Conservation (phyloP, 2,888 invertebrate genomes). For the Tanaodytes sp. region DNA sequence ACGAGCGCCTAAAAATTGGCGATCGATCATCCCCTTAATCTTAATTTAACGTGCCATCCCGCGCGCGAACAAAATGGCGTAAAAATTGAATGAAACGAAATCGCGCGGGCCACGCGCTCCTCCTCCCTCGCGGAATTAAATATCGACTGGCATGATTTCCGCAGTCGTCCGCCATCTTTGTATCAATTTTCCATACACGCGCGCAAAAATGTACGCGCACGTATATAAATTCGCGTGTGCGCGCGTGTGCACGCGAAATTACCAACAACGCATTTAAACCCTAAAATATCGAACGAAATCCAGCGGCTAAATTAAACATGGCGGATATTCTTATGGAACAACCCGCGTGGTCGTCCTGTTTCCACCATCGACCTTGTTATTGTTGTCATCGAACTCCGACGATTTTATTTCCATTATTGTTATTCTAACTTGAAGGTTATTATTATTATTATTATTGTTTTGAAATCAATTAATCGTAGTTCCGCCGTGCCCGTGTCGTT, state of each 20-base stretch:
- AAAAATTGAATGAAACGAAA: slow-evolving; percentile 21
- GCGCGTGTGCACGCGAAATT: slow-evolving; percentile 34
- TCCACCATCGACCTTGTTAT: neutral
- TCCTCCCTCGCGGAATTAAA: slow-evolving; percentile 31
- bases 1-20: no score
- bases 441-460: slow-evolving; percentile 1
- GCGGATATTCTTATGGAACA: slow-evolving; percentile 36
- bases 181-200: slow-evolving; percentile 48
- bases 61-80: slow-evolving; percentile 5
- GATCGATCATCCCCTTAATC: neutral
- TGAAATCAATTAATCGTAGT: no score
- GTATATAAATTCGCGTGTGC: slow-evolving; percentile 32
- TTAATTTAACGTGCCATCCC: neutral
- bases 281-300: slow-evolving; percentile 49
- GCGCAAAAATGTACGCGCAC: slow-evolving; percentile 43
- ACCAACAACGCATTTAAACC: slow-evolving; percentile 47
- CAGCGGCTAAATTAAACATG: slow-evolving; percentile 45
- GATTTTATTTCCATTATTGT: neutral
- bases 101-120: no score
- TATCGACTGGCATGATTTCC: slow-evolving; percentile 44
- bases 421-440: neutral
- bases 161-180: slow-evolving; percentile 45
- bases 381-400: no score
- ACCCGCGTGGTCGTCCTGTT: slow-evolving; percentile 5
- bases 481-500: no score